Evolutionary conservation across 2,888 invertebrate genomes (phyloP), one percentile per base, ranked within the genome.

Genomic region (Priocnemis perturbator): DNA sequence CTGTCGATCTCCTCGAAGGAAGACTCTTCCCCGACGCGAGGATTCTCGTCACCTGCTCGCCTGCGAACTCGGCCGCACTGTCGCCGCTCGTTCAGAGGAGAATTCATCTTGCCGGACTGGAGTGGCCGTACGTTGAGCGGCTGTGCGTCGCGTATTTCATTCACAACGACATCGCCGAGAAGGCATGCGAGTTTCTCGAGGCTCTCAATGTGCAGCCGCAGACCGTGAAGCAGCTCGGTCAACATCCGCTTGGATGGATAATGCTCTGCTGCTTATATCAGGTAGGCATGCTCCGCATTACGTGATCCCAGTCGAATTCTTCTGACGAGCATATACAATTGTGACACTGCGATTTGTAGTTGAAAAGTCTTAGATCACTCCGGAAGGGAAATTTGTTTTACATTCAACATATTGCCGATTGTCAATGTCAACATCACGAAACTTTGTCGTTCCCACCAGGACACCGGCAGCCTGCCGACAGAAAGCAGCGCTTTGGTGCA

Each of bases 181-280:
- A 87, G 58, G 85, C 85, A 21, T 84, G 85, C 72, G 86, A 87
- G 60, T 87, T 90, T 62, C 84, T 90, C 1, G 90, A 90, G 74
- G 87, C 87, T 62, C 83, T 90, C 58, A 89, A 88, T 76, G 88
- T 89, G 26, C 90, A 90, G 73, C 86, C 88, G 7, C 85, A 86
- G 61, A 67, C 83, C 2, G 82, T 90, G 7, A 83, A 89, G 58
- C 88, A 88, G 71, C 87, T 91, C 44, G 90, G 90, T 0, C 89
- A 91, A 73, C 91, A 91, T 75, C 91, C 91, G 2, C 86, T 91
- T 0, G 91, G 91, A 56, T 91, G 91, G 87, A 84, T 91, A 47
- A 90, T 91, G 74, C 84, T 91, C 21, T 91, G 91, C 71, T 89
- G 90, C 15, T 89, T 91, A 21, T 91, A 90, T 77, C 91, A 91